These are phyloP conservation scores for Boloria selene DNA, from an alignment of 2,888 invertebrate species.

Conservation along the genomic window DNA sequence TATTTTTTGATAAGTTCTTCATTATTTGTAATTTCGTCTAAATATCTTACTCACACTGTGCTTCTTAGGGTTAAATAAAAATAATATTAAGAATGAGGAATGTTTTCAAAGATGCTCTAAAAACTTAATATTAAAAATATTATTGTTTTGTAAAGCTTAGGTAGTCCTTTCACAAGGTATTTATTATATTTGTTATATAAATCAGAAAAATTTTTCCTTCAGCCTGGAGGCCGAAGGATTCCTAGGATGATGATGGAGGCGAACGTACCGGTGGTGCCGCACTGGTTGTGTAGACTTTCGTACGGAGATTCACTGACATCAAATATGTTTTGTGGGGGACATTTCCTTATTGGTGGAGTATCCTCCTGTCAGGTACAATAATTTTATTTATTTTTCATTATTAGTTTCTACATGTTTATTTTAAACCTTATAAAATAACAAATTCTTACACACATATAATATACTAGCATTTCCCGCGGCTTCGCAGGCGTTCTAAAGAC, in stretches of 20 bases:
- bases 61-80: no score
- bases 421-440: no score
- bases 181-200: not conserved
- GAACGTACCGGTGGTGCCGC: constrained; percentile 73
- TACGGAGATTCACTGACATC: constrained; percentile 76
- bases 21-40: no score
- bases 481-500: no score
- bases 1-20: no score
- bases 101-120: no score
- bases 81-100: no score
- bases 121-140: no score
- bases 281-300: constrained; percentile 71
- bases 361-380: constrained; percentile 80
- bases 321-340: constrained; percentile 84
- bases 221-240: constrained; percentile 70
- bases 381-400: not conserved
- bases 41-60: no score
- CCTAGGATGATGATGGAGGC: constrained; percentile 75
- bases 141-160: no score
- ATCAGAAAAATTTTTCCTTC: constrained; percentile 16
- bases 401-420: not conserved
- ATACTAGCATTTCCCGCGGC: no score
- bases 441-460: no score
- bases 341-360: constrained; percentile 78
- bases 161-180: not conserved